Evolutionary conservation across 2,797 vertebrate genomes (phyloP).

Genomic region (Ciconia nigra): DNA sequence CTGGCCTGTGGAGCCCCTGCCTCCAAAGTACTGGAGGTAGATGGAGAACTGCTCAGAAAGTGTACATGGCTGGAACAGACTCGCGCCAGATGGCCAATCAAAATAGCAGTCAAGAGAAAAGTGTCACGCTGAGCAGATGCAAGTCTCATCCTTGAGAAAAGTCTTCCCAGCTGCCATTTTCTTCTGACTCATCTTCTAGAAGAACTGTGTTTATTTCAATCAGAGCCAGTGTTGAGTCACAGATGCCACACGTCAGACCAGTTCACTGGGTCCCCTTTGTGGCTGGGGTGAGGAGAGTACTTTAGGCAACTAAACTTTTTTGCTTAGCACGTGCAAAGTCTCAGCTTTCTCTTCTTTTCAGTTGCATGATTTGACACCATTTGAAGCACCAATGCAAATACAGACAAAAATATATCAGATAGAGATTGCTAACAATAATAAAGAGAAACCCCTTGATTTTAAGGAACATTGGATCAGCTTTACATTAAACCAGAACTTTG

Average conservation of each 20-base stretch:
- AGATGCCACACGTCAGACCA: neutral
- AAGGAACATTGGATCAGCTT: neutral
- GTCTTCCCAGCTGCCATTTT: slow-evolving; percentile 41
- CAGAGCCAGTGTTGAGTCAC: neutral
- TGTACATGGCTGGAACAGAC: slow-evolving; percentile 41
- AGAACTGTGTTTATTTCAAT: neutral
- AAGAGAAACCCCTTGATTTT: neutral
- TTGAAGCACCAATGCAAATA: neutral
- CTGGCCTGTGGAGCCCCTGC: neutral
- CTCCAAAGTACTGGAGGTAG: slow-evolving; percentile 5
- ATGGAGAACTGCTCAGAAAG: neutral
- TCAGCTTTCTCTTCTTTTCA: neutral
- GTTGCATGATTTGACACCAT: neutral
- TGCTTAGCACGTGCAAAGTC: neutral
- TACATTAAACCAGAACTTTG: neutral
- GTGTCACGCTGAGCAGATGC: slow-evolving; percentile 17
- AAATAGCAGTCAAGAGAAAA: slow-evolving; percentile 54
- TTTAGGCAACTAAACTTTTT: neutral
- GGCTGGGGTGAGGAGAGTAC: neutral
- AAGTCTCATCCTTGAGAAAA: slow-evolving; percentile 21
- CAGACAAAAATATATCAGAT: neutral
- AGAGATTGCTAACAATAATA: neutral
- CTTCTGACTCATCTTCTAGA: slow-evolving; percentile 42
- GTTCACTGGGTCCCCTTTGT: neutral
- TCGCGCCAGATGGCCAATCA: slow-evolving; percentile 42